phyloP scores from a whole-genome alignment of 2,888 invertebrate genomes.

The Bhutanitis thaidina region DNA sequence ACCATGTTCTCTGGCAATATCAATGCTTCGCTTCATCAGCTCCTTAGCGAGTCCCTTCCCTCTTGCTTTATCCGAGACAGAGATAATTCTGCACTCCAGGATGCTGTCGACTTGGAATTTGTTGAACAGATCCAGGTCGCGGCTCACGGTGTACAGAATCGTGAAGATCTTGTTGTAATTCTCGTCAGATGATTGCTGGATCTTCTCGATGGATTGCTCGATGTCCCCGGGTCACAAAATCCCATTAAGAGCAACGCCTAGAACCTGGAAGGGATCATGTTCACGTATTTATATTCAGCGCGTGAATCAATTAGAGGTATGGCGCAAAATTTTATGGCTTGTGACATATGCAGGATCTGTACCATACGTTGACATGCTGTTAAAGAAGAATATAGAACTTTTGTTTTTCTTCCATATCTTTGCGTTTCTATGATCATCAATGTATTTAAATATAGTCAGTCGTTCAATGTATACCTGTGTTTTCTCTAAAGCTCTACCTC shows the following conservation, averaged over 20 bases:
- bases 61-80: conserved; percentile 85
- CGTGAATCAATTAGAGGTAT: no score
- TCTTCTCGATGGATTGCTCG: conserved; percentile 83
- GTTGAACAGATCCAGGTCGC: conserved; percentile 84
- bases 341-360: no score
- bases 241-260: conserved; percentile 90
- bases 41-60: conserved; percentile 88
- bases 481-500: no score
- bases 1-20: conserved; percentile 82
- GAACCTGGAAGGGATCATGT: conserved; percentile 77
- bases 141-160: conserved; percentile 85
- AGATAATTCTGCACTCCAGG: conserved; percentile 89
- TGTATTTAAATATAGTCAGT: no score
- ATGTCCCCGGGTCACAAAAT: conserved; percentile 85
- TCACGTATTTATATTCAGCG: no score
- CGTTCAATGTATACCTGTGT: no score
- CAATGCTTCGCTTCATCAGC: conserved; percentile 83
- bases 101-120: conserved; percentile 83
- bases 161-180: conserved; percentile 90
- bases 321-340: no score
- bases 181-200: conserved; percentile 83
- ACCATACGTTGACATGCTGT: no score
- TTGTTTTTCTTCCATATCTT: no score
- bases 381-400: no score
- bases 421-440: no score